Evolutionary conservation across 2,113 vertebrate species (phyloP), one percentile per base, ranked within the genome.

Genomic region (Cercopithecus mona): DNA sequence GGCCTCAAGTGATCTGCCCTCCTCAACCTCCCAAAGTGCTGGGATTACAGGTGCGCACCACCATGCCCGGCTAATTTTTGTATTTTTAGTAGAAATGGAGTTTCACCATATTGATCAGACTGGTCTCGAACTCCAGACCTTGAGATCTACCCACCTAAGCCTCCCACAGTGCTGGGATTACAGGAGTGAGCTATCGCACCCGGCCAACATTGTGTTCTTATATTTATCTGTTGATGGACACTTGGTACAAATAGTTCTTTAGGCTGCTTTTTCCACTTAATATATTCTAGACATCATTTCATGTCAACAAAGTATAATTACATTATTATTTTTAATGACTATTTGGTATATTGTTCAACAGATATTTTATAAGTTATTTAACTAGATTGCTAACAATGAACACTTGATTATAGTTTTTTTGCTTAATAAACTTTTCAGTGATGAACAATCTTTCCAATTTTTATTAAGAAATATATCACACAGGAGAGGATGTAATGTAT

Each of bases 61-160:
- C 52, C 52, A 55, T 7, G 52, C 52, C 52, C 0, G 52, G 52
- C 52, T 55, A 55, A 20, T 55, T 55, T 55, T 20, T 20, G 52
- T 55, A 55, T 55, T 55, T 55, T 55, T 55, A 55, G 18, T 55
- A 55, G 52, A 0, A 6, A 55, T 0, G 6, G 18, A 18, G 52
- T 7, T 55, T 55, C 18, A 2, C 52, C 52, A 2, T 2, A 2
- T 55, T 55, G 6, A 18, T 18, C 52, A 0, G 52, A 18, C 7
- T 55, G 18, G 52, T 55, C 52, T 55, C 18, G 18, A 55, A 7
- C 52, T 55, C 52, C 52, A 20, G 6, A 55, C 18, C 52, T 55
- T 0, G 18, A 20, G 52, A 55, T 55, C 52, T 0, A 2, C 52
- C 52, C 2, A 2, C 52, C 52, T 55, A 0, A 0, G 2, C 2